A percentile compares a stretch with the other conserved stretches of the same genome.
phyloP scores from a whole-genome alignment of 2,113 vertebrate species.

The Sorex araneus region DNA sequence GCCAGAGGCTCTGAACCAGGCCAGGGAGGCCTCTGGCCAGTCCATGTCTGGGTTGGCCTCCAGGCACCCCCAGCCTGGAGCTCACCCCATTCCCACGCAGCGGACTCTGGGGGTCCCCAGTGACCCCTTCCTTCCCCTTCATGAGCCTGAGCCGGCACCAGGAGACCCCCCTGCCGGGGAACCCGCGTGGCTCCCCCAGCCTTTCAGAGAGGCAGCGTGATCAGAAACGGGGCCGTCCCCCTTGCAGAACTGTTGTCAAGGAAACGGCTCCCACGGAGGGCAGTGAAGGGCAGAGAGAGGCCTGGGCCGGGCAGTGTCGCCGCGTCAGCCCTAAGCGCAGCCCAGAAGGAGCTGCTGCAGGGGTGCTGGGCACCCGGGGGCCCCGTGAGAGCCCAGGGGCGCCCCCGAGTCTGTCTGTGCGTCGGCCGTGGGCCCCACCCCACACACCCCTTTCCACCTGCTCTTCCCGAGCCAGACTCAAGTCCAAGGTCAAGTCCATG shows the following conservation, averaged over 20 bases:
- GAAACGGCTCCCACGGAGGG: conserved; percentile 79
- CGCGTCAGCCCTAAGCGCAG: background rate
- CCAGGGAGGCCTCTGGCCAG: rapidly evolving
- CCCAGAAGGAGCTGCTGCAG: background rate
- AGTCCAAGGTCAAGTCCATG: too few relatives aligned
- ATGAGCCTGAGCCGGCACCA: rapidly evolving
- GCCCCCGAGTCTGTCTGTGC: too few relatives aligned
- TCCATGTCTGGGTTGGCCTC: rapidly evolving
- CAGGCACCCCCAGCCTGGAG: rapidly evolving
- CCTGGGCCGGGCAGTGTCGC: conserved; percentile 71
- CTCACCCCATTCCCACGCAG: rapidly evolving
- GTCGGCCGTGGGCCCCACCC: too few relatives aligned
- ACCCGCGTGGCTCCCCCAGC: background rate
- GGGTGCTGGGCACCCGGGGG: background rate
- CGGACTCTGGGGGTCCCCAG: background rate
- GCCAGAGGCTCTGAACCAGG: background rate
- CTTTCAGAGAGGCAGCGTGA: conserved; percentile 64
- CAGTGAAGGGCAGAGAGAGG: conserved; percentile 64
- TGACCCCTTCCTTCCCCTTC: background rate
- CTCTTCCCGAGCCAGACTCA: too few relatives aligned
- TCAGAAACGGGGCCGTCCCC: conserved; percentile 63
- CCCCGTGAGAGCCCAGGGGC: too few relatives aligned
- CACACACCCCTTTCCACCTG: too few relatives aligned
- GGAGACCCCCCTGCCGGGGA: rapidly evolving
- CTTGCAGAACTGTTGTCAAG: conserved; percentile 79